phyloP scores from a whole-genome alignment of 1,140 invertebrate species.

The Bradynema listronoti region DNA sequence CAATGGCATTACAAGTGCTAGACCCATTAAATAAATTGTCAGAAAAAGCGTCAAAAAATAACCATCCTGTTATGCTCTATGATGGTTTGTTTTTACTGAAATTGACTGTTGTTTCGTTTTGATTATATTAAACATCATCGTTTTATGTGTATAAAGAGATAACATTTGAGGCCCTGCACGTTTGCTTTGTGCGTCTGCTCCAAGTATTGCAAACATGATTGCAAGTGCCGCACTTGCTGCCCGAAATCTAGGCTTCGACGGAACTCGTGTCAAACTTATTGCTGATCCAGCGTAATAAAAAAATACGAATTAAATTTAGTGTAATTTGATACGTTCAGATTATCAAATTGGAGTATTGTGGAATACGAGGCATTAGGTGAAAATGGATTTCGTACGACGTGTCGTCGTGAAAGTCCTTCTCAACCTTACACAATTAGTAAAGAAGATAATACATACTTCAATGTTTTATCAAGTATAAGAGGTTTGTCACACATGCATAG shows the following conservation, averaged over 20 bases:
- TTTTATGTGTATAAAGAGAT: conserved; percentile 20
- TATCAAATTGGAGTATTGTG: conserved; percentile 64
- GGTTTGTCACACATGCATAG: conserved; percentile 31
- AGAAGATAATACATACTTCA: conserved; percentile 61
- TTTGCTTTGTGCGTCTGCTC: conserved; percentile 63
- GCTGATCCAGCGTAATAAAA: conserved; percentile 62
- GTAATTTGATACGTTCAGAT: conserved; percentile 48
- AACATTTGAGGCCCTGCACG: conserved; percentile 61
- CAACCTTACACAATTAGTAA: conserved; percentile 63
- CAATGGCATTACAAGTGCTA: conserved; percentile 62
- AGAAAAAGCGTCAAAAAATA: conserved; percentile 56
- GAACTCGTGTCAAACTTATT: conserved; percentile 62
- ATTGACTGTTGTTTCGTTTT: neutral
- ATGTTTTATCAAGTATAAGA: conserved; percentile 63
- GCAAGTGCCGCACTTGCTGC: conserved; percentile 64
- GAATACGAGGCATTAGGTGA: conserved; percentile 64
- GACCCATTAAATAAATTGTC: conserved; percentile 60
- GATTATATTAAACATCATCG: too few species aligned
- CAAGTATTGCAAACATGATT: conserved; percentile 65
- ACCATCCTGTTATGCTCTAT: conserved; percentile 60
- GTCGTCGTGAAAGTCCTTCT: conserved; percentile 64
- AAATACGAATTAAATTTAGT: neutral
- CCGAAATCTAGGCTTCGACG: conserved; percentile 65
- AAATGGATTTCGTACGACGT: conserved; percentile 61
- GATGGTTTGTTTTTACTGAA: conserved; percentile 59